Percentiles rank a stretch among this genome's conserved stretches.
These are phyloP conservation scores for Montipora foliosa DNA, from an alignment of 64 coral and sea anemone genomes.

Conservation along the genomic window DNA sequence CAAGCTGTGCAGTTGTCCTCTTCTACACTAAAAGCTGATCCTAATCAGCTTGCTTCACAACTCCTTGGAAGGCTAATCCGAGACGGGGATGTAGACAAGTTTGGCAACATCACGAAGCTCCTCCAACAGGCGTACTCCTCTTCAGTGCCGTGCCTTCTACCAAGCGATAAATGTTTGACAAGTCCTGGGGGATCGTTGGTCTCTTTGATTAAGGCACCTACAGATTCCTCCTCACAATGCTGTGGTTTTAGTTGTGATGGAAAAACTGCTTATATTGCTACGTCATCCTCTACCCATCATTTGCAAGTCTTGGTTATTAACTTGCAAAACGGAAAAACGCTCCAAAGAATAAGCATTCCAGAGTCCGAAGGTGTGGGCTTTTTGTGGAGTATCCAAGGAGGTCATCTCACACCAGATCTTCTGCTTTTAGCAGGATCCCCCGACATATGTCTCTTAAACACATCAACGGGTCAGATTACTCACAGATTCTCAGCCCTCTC, in stretches of 20 bases:
- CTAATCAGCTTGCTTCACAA: conserved; percentile 84
- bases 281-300: neutral
- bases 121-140: conserved; percentile 50
- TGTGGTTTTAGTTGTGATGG: conserved; percentile 77
- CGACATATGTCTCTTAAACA: conserved; percentile 47
- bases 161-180: conserved; percentile 47
- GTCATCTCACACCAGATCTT: conserved; percentile 15
- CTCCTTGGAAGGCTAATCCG: conserved; percentile 77
- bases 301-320: conserved; percentile 42
- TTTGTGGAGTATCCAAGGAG: conserved; percentile 45
- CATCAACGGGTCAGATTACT: conserved; percentile 12
- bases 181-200: conserved; percentile 47
- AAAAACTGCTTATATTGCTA: conserved; percentile 36
- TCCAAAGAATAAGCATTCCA: conserved; percentile 30
- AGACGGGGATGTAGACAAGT: neutral
- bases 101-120: neutral
- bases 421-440: conserved; percentile 51
- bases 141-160: conserved; percentile 45
- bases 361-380: conserved; percentile 29
- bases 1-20: conserved; percentile 86
- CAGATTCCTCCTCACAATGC: conserved; percentile 3
- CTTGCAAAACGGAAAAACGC: conserved; percentile 49
- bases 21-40: conserved; percentile 67
- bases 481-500: conserved; percentile 43
- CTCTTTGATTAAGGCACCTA: neutral